Evolutionary conservation across 2,888 invertebrate species (phyloP).

Genomic region (Scaeva pyrastri): DNA sequence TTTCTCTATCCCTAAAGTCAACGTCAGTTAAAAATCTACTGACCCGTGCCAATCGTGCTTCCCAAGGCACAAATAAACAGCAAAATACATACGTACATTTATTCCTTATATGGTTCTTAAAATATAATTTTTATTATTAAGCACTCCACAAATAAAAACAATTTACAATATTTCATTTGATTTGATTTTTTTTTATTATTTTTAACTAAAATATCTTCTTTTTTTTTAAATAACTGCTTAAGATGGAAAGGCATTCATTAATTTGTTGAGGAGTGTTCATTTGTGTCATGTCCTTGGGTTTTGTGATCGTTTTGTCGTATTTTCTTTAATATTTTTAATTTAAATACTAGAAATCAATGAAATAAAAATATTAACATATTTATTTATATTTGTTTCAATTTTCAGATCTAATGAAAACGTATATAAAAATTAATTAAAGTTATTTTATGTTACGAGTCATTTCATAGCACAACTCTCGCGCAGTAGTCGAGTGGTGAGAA

Average conservation of each 20-base stretch:
- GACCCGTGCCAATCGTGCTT: too few species aligned
- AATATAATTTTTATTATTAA: not conserved
- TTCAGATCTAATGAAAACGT: not conserved
- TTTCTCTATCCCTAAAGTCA: too few species aligned
- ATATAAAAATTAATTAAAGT: constrained; percentile 6
- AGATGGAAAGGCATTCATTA: constrained; percentile 47
- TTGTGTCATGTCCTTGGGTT: not conserved
- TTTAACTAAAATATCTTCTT: constrained; percentile 73
- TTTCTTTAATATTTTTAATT: not conserved
- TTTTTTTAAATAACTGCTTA: constrained; percentile 60
- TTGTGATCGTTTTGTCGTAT: not conserved
- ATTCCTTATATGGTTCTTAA: too few species aligned
- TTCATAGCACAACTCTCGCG: constrained; percentile 27
- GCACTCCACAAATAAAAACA: not conserved
- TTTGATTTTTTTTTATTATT: constrained; percentile 57
- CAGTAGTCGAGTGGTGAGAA: constrained; percentile 25
- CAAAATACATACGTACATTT: too few species aligned
- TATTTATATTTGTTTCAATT: constrained; percentile 1
- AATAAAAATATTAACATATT: not conserved
- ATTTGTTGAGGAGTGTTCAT: constrained; percentile 18
- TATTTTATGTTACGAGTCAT: constrained; percentile 9
- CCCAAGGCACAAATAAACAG: too few species aligned
- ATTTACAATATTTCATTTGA: constrained; percentile 27
- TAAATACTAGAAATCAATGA: not conserved
- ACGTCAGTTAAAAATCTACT: too few species aligned